A percentile compares a stretch with the other conserved stretches of the same genome.
Conservation (phyloP, 2,797 vertebrate species). For the Scleropages formosus region DNA sequence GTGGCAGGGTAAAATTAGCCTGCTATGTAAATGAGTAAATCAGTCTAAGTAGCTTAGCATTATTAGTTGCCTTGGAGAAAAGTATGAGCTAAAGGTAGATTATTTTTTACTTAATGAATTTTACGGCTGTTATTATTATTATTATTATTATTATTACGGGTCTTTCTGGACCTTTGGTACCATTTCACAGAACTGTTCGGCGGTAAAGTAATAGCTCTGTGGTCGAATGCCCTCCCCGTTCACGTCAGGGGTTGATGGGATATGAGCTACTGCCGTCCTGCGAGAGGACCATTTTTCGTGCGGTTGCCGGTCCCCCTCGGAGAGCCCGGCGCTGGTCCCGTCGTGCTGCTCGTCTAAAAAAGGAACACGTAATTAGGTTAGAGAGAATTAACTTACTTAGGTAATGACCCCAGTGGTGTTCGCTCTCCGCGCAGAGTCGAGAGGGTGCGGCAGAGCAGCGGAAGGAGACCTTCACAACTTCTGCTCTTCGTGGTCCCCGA, state of each 20-base stretch:
- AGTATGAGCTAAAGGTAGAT: too few relatives aligned
- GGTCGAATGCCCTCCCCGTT: not conserved
- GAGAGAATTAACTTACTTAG: constrained; percentile 23
- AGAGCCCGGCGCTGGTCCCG: constrained; percentile 6
- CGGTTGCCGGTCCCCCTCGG: not conserved
- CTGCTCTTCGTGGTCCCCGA: too few relatives aligned
- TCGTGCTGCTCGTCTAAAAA: constrained; percentile 17
- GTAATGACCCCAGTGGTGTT: constrained; percentile 18
- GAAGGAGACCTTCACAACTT: not conserved
- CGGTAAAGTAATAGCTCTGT: too few relatives aligned
- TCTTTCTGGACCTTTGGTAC: too few relatives aligned
- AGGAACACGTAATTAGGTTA: constrained; percentile 22
- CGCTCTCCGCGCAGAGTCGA: not conserved
- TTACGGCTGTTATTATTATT: too few relatives aligned
- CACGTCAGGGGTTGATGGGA: not conserved
- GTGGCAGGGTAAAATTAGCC: too few relatives aligned
- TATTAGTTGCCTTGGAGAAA: too few relatives aligned
- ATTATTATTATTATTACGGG: too few relatives aligned
- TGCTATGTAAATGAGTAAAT: too few relatives aligned
- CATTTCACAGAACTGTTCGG: too few relatives aligned
- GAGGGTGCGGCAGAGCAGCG: not conserved
- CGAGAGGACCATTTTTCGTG: not conserved
- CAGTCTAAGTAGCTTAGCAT: too few relatives aligned
- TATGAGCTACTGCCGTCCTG: not conserved
- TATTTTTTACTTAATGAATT: too few relatives aligned